These are phyloP conservation scores for Drosophila kanekoi DNA, from an alignment of 2,888 invertebrate genomes.

Conservation along the genomic window DNA sequence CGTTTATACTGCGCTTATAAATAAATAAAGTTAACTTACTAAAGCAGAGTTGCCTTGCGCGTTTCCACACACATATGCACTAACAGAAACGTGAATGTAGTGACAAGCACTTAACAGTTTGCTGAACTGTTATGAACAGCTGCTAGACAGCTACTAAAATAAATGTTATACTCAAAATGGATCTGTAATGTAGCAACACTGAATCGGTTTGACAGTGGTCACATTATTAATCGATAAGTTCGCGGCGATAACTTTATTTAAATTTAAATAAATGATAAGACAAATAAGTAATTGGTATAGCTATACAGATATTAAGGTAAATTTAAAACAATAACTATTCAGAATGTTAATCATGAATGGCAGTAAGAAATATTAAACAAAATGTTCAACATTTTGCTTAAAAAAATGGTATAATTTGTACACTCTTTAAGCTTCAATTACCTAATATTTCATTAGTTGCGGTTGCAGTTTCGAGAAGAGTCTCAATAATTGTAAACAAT, in stretches of 20 bases:
- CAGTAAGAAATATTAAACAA: too few species aligned
- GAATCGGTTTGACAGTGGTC: conserved; percentile 10
- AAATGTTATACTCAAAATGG: conserved; percentile 33
- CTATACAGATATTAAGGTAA: neutral
- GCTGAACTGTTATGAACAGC: conserved; percentile 20
- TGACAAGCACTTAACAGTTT: conserved; percentile 13
- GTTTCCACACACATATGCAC: conserved; percentile 22
- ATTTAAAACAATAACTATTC: too few species aligned
- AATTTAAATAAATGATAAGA: neutral
- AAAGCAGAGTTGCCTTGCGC: conserved; percentile 38
- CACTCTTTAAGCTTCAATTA: too few species aligned
- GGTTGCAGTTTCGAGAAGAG: neutral
- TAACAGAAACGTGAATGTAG: conserved; percentile 10
- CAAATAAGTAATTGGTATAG: neutral
- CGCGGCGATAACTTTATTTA: conserved; percentile 10
- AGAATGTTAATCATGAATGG: too few species aligned
- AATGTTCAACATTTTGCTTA: neutral
- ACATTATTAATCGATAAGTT: conserved; percentile 16
- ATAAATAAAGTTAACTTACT: conserved; percentile 50
- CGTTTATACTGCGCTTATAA: conserved; percentile 56
- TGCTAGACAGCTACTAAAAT: conserved; percentile 11
- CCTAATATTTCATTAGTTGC: too few species aligned
- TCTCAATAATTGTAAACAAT: conserved; percentile 14
- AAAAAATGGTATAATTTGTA: too few species aligned
- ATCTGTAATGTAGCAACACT: neutral